A percentile compares a stretch with the other conserved stretches of the same genome.
Conservation (phyloP, 2,888 invertebrate genomes). For the Hypomecis atomaria region DNA sequence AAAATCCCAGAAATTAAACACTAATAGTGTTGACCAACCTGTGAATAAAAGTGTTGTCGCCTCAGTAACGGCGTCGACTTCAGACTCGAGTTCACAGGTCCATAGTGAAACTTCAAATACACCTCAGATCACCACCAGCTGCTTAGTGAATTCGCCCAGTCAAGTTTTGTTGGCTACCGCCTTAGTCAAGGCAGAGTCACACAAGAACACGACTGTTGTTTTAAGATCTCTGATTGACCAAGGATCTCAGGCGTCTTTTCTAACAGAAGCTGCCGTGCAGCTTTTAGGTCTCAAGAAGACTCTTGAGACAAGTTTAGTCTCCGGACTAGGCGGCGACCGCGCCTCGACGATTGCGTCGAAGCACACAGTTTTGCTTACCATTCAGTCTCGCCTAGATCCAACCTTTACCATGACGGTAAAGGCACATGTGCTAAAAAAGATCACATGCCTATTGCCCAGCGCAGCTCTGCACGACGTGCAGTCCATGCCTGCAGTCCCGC, state of each 20-base stretch:
- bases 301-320: not conserved
- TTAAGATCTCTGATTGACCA: no score
- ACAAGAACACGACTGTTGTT: no score
- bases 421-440: no score
- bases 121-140: no score
- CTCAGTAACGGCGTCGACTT: not conserved
- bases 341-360: not conserved
- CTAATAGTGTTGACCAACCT: not conserved
- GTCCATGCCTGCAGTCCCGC: no score
- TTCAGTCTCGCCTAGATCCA: constrained; percentile 3
- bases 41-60: constrained; percentile 1
- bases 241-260: no score
- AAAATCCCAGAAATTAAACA: not conserved
- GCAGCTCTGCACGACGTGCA: no score
- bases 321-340: not conserved
- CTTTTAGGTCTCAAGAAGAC: constrained; percentile 3
- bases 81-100: not conserved
- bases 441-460: no score
- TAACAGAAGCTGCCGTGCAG: constrained; percentile 6
- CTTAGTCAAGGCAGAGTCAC: no score
- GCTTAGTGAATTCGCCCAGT: no score
- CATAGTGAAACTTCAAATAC: not conserved
- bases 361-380: not conserved
- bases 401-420: not conserved
- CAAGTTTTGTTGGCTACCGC: no score